Conservation (phyloP, 1,140 invertebrate genomes). For the Drosophila repleta region DNA sequence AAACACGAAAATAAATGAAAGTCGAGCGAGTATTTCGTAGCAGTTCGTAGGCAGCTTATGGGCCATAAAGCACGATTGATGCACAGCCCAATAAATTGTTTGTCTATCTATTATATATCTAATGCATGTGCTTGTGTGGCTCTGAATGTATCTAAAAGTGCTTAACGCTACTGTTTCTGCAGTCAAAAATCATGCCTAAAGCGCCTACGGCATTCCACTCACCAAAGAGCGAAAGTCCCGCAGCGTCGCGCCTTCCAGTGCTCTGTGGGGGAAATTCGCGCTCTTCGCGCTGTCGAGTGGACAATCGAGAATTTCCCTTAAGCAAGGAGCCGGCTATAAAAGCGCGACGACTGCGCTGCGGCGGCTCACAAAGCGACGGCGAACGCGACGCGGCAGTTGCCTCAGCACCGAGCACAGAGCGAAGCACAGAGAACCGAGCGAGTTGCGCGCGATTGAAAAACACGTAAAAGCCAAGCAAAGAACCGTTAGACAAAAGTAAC, state of each 20-base stretch:
- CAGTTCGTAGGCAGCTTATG: background rate
- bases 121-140: background rate
- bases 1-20: background rate
- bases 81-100: background rate
- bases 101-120: background rate
- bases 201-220: background rate
- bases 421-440: background rate
- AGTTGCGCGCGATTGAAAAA: background rate
- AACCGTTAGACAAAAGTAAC: conserved; percentile 13
- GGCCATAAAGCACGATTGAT: background rate
- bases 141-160: background rate
- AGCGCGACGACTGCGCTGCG: conserved; percentile 25
- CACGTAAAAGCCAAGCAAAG: conserved; percentile 1
- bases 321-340: conserved; percentile 36
- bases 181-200: background rate
- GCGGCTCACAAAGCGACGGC: conserved; percentile 35
- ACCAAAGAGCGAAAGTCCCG: conserved; percentile 19
- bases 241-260: conserved; percentile 17
- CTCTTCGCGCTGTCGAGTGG: conserved; percentile 14
- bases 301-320: conserved; percentile 18
- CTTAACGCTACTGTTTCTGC: background rate
- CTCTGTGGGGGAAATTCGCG: background rate
- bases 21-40: background rate
- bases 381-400: conserved; percentile 22
- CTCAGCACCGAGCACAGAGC: background rate